These are phyloP conservation scores for Leptinotarsa peninsularis DNA, from an alignment of 2,888 invertebrate genomes.

Conservation along the genomic window DNA sequence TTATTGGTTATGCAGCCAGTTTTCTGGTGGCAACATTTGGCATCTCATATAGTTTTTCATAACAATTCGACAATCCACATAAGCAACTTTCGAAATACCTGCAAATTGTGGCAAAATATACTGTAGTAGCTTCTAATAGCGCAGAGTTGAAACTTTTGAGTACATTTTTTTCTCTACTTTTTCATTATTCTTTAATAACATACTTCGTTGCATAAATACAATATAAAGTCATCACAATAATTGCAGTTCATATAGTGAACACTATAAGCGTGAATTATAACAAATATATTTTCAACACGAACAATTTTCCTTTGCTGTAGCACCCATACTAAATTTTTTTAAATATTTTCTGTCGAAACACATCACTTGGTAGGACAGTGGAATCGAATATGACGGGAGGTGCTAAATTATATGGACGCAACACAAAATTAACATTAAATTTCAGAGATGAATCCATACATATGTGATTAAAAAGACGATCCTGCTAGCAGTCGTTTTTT, in stretches of 20 bases:
- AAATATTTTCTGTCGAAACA: slow-evolving; percentile 33
- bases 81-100: slow-evolving; percentile 24
- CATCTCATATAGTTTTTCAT: background rate
- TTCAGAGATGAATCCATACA: no score
- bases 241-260: slow-evolving; percentile 68
- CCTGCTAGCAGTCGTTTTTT: no score
- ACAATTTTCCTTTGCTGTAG: slow-evolving; percentile 61
- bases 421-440: background rate
- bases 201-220: slow-evolving; percentile 62
- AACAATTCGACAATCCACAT: background rate
- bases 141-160: slow-evolving; percentile 48
- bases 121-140: slow-evolving; percentile 52
- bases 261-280: slow-evolving; percentile 65
- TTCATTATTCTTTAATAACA: slow-evolving; percentile 43
- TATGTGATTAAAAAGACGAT: no score
- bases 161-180: slow-evolving; percentile 50
- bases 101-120: slow-evolving; percentile 31
- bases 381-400: background rate
- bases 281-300: slow-evolving; percentile 59
- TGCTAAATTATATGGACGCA: background rate
- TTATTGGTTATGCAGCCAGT: background rate
- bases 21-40: slow-evolving; percentile 8
- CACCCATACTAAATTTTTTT: slow-evolving; percentile 62
- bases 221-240: slow-evolving; percentile 64
- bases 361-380: slow-evolving; percentile 14